phyloP scores from a whole-genome alignment of 2,113 vertebrate species.

The Sitta europaea region DNA sequence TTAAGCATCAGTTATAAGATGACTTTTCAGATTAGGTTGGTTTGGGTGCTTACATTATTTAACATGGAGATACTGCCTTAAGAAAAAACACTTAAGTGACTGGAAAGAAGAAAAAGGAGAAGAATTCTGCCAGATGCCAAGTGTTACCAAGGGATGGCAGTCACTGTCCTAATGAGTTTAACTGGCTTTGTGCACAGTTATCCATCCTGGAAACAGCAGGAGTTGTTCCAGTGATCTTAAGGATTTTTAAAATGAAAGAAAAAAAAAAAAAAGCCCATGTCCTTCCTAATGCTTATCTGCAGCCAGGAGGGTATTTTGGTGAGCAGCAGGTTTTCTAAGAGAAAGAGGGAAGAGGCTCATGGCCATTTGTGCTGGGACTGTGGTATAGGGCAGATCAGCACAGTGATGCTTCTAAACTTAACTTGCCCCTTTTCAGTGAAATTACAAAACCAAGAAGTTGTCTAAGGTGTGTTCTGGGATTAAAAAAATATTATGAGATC shows the following conservation, averaged over 20 bases:
- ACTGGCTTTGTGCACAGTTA: background rate
- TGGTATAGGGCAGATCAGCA: background rate
- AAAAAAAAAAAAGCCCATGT: background rate
- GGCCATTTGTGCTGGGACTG: background rate
- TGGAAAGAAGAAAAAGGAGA: background rate
- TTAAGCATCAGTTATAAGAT: background rate
- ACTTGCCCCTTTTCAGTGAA: background rate
- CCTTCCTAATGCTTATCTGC: fast-evolving
- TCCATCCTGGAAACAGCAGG: background rate
- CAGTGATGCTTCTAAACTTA: background rate
- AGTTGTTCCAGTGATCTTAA: background rate
- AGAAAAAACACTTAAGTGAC: background rate
- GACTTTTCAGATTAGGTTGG: background rate
- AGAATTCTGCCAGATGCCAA: background rate
- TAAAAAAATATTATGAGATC: background rate
- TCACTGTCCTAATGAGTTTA: background rate
- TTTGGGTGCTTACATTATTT: background rate
- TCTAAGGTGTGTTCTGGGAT: background rate
- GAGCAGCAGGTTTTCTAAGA: background rate
- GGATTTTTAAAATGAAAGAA: background rate
- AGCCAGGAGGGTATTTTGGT: background rate
- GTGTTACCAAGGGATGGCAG: background rate
- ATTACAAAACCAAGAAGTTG: background rate
- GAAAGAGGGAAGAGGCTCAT: background rate
- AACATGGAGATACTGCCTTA: background rate